Base-by-base conservation (phyloP, 2,797 vertebrate species). In the Pelodytes ibericus region DNA sequence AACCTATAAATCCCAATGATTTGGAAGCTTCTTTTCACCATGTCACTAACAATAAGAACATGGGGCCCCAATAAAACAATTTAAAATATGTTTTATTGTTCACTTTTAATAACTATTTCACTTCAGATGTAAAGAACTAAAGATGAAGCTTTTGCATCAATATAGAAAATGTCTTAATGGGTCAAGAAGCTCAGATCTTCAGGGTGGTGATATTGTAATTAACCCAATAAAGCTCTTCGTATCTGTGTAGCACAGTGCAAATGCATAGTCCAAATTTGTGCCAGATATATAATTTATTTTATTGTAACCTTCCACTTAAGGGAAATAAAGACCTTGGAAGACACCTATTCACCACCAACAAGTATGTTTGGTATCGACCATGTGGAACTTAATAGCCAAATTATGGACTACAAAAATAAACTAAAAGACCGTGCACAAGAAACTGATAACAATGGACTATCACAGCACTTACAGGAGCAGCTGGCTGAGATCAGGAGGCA, bases 361-460 rank as follows among this genome's bases (percentile, higher is more conserved):
- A 82, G 82, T 60, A 71, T 93, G 63, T 94, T 90, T 80, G 94
- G 91, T 47, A 84, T 95, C 10, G 88, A 95, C 81, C 95, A 95
- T 0, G 85, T 89, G 24, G 84, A 87, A 0, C 86, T 96, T 67
- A 89, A 90, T 80, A 91, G 86, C 80, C 91, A 94, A 84, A 90
- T 95, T 44, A 73, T 86, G 78, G 91, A 92, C 16, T 94, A 94
- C 74, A 94, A 92, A 83, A 90, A 85, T 80, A 83, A 72, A 81
- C 83, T 41, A 13, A 83, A 72, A 59, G 75, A 83, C 20, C 70
- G 29, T 0, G 65, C 81, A 24, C 72, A 31, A 61, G 63, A 44
- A 62, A 0, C 0, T 24, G 56, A 76, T 41, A 60, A 24, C 20
- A 25, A 20, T 33, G 68, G 1, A 24, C 82, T 86, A 27, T 86